Evolutionary conservation across 2,113 vertebrate species (phyloP), one percentile per base, ranked within the genome.

Genomic region (Chaetura pelagica): DNA sequence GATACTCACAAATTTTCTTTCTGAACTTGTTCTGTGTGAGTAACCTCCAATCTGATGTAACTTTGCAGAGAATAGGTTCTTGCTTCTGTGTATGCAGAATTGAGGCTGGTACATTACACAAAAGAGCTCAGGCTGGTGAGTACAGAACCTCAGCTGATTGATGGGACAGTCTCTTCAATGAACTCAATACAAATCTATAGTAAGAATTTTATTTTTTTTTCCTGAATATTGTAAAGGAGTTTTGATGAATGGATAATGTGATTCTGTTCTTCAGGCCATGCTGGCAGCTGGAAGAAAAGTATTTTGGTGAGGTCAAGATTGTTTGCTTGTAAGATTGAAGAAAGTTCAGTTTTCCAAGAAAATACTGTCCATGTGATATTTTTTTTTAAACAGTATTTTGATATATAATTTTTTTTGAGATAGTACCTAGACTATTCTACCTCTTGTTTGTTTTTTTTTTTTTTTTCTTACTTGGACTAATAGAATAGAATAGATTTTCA

Each of bases 111-210:
- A 12, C 13, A 48, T 54, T 1, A 67, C 7, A 10, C 48, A 63
- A 54, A 48, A 32, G 58, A 54, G 21, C 15, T 71, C 26, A n/a
- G 51, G n/a, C 30, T 86, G 30, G 7, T 55, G 24, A 82, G 29
- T n/a, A 15, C 18, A 22, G 18, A 46, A 26, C 8, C 20, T 0
- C 0, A 19, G 15, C 4, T 57, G 18, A 30, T 4, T 49, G 29
- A 26, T 32, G 46, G 29, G 10, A 40, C 35, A 34, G 0, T 38
- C 20, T n/a, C 20, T 52, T 46, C 17, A 9, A 17, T 30, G 27
- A 76, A n/a, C 18, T 48, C n/a, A 32, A 3, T n/a, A 38, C 6
- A 66, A 54, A 68, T 19, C 6, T 71, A 7, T n/a, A 9, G 30
- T n/a, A 58, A 38, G 35, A 68, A 23, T 4, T 40, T 10, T 13